Evolutionary conservation across 2,797 vertebrate genomes (phyloP).

Genomic region (Phataginus tetradactyla): DNA sequence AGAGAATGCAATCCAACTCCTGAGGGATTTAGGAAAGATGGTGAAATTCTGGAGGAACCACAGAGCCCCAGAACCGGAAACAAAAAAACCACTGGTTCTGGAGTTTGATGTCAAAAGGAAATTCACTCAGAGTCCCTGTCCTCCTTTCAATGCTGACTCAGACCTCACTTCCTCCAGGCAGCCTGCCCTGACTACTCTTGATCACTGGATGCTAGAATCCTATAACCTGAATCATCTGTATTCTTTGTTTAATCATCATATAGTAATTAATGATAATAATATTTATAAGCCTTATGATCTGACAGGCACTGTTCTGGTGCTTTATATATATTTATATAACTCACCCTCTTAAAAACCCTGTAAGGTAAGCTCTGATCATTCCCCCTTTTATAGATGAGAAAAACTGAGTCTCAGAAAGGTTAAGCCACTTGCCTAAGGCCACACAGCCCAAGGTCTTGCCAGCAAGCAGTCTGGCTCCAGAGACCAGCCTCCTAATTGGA

Average conservation of each 20-base stretch:
- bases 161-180: slow-evolving; percentile 52
- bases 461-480: not conserved
- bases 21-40: not conserved
- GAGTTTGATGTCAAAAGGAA: slow-evolving; percentile 34
- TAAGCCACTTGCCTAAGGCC: slow-evolving; percentile 20
- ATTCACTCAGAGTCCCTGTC: not conserved
- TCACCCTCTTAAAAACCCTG: slow-evolving; percentile 3
- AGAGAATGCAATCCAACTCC: not conserved
- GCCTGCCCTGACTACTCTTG: not conserved
- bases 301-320: not conserved
- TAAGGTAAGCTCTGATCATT: not conserved
- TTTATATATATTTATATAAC: not conserved
- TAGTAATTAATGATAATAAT: not conserved
- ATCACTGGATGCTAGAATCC: not conserved
- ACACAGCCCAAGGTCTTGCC: slow-evolving; percentile 4
- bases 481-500: not conserved
- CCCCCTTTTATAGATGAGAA: not conserved
- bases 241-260: not conserved
- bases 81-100: not conserved
- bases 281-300: not conserved
- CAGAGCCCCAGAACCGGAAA: not conserved
- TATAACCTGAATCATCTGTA: not conserved
- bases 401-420: not conserved
- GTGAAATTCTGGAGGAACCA: slow-evolving; percentile 17
- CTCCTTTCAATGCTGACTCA: not conserved